Conservation (phyloP, 2,888 invertebrate genomes). For the Drosophila meridiana region DNA sequence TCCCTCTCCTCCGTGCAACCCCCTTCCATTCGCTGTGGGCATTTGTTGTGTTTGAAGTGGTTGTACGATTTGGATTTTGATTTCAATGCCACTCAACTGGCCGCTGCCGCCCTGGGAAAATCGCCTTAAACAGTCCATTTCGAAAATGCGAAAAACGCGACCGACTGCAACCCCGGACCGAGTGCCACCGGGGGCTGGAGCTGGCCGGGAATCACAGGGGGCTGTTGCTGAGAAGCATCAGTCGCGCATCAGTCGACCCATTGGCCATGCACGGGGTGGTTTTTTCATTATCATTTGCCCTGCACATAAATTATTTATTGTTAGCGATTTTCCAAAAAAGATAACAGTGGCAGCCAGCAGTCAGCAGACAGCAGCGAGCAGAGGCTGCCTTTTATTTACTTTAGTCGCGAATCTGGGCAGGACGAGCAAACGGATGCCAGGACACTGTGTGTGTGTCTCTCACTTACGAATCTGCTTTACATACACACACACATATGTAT, state of each 20-base stretch:
- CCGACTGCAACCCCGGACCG: slow-evolving; percentile 53
- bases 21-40: slow-evolving; percentile 6
- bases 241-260: slow-evolving; percentile 61
- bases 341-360: slow-evolving; percentile 55
- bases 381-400: slow-evolving; percentile 66
- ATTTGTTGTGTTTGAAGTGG: slow-evolving; percentile 67
- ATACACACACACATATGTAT: slow-evolving; percentile 9
- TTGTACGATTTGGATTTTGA: slow-evolving; percentile 77
- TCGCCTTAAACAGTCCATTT: slow-evolving; percentile 80
- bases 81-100: slow-evolving; percentile 80
- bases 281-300: slow-evolving; percentile 80
- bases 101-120: slow-evolving; percentile 73
- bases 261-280: slow-evolving; percentile 76
- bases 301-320: slow-evolving; percentile 81
- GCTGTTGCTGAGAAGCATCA: slow-evolving; percentile 30
- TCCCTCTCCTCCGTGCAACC: not conserved
- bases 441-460: slow-evolving; percentile 31
- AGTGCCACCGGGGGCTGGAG: not conserved
- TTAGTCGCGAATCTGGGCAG: slow-evolving; percentile 66
- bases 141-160: slow-evolving; percentile 63
- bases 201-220: slow-evolving; percentile 26
- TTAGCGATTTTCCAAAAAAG: slow-evolving; percentile 81
- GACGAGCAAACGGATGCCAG: slow-evolving; percentile 22
- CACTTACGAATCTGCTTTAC: slow-evolving; percentile 40
- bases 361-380: slow-evolving; percentile 14